phyloP scores from a whole-genome alignment of 2,797 vertebrate genomes.

The Hephaestus fuliginosus region DNA sequence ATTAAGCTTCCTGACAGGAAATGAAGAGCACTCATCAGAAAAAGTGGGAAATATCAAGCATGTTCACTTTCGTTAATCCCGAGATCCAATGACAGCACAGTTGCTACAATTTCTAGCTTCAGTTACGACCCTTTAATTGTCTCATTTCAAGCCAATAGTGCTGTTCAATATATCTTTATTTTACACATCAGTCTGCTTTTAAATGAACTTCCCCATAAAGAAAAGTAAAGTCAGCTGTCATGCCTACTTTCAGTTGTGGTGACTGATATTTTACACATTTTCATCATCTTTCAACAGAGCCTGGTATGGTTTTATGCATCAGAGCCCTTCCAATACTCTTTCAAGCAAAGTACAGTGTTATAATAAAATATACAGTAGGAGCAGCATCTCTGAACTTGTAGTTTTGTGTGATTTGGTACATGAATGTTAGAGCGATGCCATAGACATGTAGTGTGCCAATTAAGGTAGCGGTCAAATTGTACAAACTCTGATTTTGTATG shows the following conservation, averaged over 20 bases:
- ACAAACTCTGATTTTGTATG: conserved; percentile 79
- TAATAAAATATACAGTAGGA: conserved; percentile 51
- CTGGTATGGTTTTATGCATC: conserved; percentile 45
- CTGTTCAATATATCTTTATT: conserved; percentile 25
- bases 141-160: conserved; percentile 31
- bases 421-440: conserved; percentile 68
- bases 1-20: conserved; percentile 49
- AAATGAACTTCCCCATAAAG: conserved; percentile 23
- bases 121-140: conserved; percentile 23
- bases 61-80: conserved; percentile 18
- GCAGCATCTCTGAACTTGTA: conserved; percentile 55
- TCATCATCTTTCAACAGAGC: conserved; percentile 7
- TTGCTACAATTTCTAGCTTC: conserved; percentile 16
- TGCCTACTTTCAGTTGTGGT: conserved; percentile 23
- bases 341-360: conserved; percentile 51
- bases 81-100: not conserved
- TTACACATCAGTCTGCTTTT: conserved; percentile 34
- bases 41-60: conserved; percentile 29
- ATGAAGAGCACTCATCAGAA: conserved; percentile 36
- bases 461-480: conserved; percentile 73
- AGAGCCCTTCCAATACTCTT: conserved; percentile 33
- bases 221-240: conserved; percentile 6
- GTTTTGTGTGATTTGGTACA: conserved; percentile 71
- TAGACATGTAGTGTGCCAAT: conserved; percentile 73
- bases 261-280: not conserved